phyloP scores from a whole-genome alignment of 1,140 invertebrate species.

The Magallana gigas region DNA sequence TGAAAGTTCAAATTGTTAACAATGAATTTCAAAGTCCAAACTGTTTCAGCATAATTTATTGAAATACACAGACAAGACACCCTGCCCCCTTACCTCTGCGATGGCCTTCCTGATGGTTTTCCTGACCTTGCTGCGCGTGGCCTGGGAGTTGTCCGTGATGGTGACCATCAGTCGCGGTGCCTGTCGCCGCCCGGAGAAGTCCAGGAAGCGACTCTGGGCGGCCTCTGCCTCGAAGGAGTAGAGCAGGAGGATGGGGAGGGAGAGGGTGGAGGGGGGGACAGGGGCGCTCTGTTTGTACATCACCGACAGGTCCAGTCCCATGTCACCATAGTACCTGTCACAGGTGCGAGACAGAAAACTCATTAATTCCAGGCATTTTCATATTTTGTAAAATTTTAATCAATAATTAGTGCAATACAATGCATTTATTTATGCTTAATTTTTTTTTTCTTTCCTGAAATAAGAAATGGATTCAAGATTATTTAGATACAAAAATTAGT shows the following conservation, averaged over 20 bases:
- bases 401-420: too few relatives aligned
- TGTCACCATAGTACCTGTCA: slow-evolving; percentile 71
- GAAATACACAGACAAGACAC: too few relatives aligned
- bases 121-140: slow-evolving; percentile 70
- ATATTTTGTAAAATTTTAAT: too few relatives aligned
- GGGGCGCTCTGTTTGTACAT: slow-evolving; percentile 72
- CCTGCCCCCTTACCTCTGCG: slow-evolving; percentile 65
- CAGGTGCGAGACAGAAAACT: too few relatives aligned
- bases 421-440: too few relatives aligned
- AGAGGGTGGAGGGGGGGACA: slow-evolving; percentile 21
- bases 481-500: too few relatives aligned
- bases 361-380: too few relatives aligned
- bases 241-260: slow-evolving; percentile 74
- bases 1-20: too few relatives aligned
- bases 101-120: slow-evolving; percentile 74
- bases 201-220: slow-evolving; percentile 72
- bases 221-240: slow-evolving; percentile 72
- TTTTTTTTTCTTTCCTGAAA: too few relatives aligned
- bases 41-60: too few relatives aligned
- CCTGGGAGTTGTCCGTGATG: slow-evolving; percentile 70
- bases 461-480: too few relatives aligned
- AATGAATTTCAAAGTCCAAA: too few relatives aligned
- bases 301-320: slow-evolving; percentile 69
- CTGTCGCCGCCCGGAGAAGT: slow-evolving; percentile 75
- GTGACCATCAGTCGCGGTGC: slow-evolving; percentile 64